phyloP scores from a whole-genome alignment of 2,888 invertebrate species.

The Acrobasis repandana region DNA sequence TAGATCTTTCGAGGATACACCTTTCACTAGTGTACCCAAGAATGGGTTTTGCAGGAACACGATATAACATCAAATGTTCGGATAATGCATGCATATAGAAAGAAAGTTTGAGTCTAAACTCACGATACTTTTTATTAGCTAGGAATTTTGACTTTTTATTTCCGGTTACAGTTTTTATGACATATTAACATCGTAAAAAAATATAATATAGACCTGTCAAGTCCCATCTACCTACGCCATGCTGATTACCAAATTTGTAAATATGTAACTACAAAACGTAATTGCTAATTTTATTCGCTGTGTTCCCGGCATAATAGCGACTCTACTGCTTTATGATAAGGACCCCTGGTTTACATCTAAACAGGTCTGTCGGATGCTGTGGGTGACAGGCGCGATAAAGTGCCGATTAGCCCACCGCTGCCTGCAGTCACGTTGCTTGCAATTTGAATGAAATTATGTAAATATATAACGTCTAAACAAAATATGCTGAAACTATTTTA shows the following conservation, averaged over 20 bases:
- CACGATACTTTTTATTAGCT: too few species aligned
- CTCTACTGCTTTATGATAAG: constrained; percentile 4
- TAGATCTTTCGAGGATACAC: too few species aligned
- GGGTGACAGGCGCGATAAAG: constrained; percentile 67
- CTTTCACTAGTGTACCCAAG: too few species aligned
- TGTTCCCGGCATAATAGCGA: not conserved
- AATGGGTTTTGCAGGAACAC: too few species aligned
- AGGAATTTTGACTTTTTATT: too few species aligned
- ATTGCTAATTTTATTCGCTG: constrained; percentile 15
- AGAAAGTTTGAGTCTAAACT: too few species aligned
- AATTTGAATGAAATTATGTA: constrained; percentile 18
- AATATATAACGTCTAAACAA: not conserved
- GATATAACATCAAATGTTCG: too few species aligned
- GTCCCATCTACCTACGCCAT: not conserved
- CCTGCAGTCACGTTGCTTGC: constrained; percentile 45
- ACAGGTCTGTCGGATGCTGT: constrained; percentile 50
- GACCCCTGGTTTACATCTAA: constrained; percentile 30
- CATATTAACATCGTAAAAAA: not conserved
- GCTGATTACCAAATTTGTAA: constrained; percentile 9
- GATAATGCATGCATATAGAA: too few species aligned
- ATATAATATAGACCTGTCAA: constrained; percentile 3
- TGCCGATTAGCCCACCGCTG: constrained; percentile 72
- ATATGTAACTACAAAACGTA: constrained; percentile 1
- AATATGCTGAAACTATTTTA: too few species aligned
- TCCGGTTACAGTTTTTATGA: too few species aligned